Percentiles rank a stretch among this genome's conserved stretches.
These are phyloP conservation scores for Eumeta japonica DNA, from an alignment of 1,140 invertebrate genomes.

Conservation along the genomic window DNA sequence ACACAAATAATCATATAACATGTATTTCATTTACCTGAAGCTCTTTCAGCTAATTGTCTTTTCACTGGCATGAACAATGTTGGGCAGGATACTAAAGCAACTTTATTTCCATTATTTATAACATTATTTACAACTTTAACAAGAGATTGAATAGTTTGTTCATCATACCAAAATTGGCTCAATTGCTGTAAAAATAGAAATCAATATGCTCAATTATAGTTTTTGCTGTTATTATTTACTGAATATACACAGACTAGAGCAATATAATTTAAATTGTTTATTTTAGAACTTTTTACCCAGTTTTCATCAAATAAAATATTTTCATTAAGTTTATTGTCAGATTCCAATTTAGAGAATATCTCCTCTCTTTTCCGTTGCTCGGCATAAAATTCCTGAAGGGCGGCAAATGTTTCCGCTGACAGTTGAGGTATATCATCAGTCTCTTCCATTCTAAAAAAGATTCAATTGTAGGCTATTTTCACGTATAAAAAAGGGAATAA, in stretches of 20 bases:
- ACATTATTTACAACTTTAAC: slow-evolving; percentile 63
- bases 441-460: slow-evolving; percentile 29
- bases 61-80: slow-evolving; percentile 76
- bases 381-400: slow-evolving; percentile 78
- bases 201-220: background rate
- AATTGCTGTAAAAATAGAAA: slow-evolving; percentile 70
- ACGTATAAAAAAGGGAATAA: too few relatives aligned
- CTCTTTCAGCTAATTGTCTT: slow-evolving; percentile 42
- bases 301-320: slow-evolving; percentile 73
- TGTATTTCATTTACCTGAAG: slow-evolving; percentile 39
- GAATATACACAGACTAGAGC: background rate
- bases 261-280: background rate
- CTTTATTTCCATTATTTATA: slow-evolving; percentile 60
- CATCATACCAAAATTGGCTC: slow-evolving; percentile 95
- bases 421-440: slow-evolving; percentile 70
- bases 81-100: slow-evolving; percentile 88
- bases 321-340: slow-evolving; percentile 48
- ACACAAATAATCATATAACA: too few relatives aligned
- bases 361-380: slow-evolving; percentile 68
- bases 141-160: slow-evolving; percentile 69
- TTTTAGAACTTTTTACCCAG: slow-evolving; percentile 65
- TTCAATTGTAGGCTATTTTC: too few relatives aligned
- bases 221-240: background rate
- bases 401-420: slow-evolving; percentile 71
- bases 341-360: slow-evolving; percentile 44